Evolutionary conservation across 2,797 vertebrate species (phyloP), one percentile per base, ranked within the genome.

Genomic region (Gymnothorax reevesii): DNA sequence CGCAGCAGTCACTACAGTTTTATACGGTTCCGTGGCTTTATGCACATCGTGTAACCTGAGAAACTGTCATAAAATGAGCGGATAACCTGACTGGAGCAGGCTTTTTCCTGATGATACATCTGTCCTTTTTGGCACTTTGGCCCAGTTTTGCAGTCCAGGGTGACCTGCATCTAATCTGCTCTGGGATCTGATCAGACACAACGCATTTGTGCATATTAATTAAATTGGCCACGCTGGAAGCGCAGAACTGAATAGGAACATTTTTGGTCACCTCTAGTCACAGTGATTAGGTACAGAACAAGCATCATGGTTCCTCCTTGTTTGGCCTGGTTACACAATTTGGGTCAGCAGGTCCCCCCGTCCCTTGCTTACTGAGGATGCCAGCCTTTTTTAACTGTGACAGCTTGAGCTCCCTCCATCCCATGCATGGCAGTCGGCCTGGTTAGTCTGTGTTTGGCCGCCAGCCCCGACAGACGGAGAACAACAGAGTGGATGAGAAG

Each of bases 51-150:
- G 49, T 80, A 54, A 80, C 55, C 77, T 54, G 52, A 42, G 55
- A 80, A 80, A 80, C n/a, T 55, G 77, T 55, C 77, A 80, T 80
- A 20, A 80, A 80, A 80, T 55, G 77, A 80, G 77, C n/a, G 7
- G 77, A 55, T 80, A 52, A 80, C n/a, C 77, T 54, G 77, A 80
- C 49, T 22, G 55, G 77, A 52, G 77, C 27, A 80, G 49, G 52
- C 77, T 52, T 80, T 55, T n/a, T 52, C 20, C 52, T 22, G 52
- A 80, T 22, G 77, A 80, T 55, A n/a, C 77, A 80, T 80, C 77
- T 80, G 77, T 55, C 17, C n/a, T 80, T 55, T 77, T 80, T n/a
- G 12, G 52, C 20, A 55, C 55, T 22, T 80, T 55, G 77, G 49
- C 6, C 49, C 77, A 80, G 6, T 22, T 80, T 55, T 52, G 20